Conservation (phyloP, 1,140 invertebrate species). For the Mya arenaria region DNA sequence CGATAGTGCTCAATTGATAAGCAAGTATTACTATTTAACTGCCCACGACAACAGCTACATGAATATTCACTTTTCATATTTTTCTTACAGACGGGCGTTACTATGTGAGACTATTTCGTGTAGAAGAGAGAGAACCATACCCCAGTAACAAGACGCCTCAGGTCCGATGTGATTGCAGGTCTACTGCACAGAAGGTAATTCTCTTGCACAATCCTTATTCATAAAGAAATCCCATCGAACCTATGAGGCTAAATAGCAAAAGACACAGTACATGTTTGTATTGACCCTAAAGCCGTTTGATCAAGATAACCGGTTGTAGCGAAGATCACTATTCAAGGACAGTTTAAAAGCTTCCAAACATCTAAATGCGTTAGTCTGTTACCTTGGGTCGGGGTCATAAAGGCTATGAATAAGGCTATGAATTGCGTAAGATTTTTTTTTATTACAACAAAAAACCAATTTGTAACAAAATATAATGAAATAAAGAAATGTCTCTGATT, state of each 20-base stretch:
- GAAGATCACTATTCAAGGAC: no score
- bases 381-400: no score
- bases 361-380: no score
- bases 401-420: no score
- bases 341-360: background rate
- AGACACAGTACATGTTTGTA: background rate
- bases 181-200: conserved; percentile 41
- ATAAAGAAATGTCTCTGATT: background rate
- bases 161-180: conserved; percentile 29
- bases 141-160: conserved; percentile 47
- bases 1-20: background rate
- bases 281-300: no score
- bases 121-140: conserved; percentile 23
- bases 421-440: no score
- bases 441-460: no score
- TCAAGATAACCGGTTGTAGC: background rate
- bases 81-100: conserved; percentile 36
- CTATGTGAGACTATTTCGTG: conserved; percentile 32
- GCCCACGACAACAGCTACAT: no score
- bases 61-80: background rate
- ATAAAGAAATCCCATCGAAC: background rate
- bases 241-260: background rate
- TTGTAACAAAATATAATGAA: background rate
- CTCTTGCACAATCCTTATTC: background rate
- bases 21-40: background rate